Base-by-base conservation (phyloP, 2,113 vertebrate species). In the Perccottus glenii region DNA sequence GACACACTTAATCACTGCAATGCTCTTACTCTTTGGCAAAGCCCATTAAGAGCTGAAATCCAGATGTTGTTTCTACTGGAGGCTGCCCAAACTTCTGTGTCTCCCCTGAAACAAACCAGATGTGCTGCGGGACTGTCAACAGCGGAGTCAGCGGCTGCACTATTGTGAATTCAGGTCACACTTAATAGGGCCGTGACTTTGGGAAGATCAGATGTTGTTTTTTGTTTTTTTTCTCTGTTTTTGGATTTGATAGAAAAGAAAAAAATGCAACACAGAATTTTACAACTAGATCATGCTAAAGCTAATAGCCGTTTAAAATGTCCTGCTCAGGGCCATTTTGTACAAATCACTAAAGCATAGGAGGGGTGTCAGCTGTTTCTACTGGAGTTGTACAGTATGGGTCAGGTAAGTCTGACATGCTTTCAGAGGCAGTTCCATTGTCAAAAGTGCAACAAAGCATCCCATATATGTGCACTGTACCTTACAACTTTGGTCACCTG, bases 11-110 rank as follows among this genome's bases (percentile, higher is more conserved):
- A 81, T 81, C 73, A 60, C 19, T 10, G 33, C 15, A 5, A 15
- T 55, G 43, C 44, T 83, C 58, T 81, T 15, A 47, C 59, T 42
- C 56, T 68, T 70, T 53, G 55, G 47, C 8, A 42, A 77, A 75
- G 15, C 5, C 36, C 35, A 45, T 75, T 73, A 57, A 56, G 45
- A 70, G 58, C 60, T 46, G 16, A 74, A 83, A 52, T 78, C 78
- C 84, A 87, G 82, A 85, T 85, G 82, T 68, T 80, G 67, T 80
- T 67, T 67, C 65, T 65, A 75, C 73, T 77, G 81, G 81, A 78
- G 48, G 11, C 0, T 0, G 5, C 55, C 70, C 79, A 84, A 48
- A 73, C 75, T 65, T 45, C 72, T 52, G 16, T 61, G 77, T 81
- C 67, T 77, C 52, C 60, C 59, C 47, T 71, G 68, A 76, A 50